Conservation (phyloP, 1,140 invertebrate species). For the Hesperophylax magnus region DNA sequence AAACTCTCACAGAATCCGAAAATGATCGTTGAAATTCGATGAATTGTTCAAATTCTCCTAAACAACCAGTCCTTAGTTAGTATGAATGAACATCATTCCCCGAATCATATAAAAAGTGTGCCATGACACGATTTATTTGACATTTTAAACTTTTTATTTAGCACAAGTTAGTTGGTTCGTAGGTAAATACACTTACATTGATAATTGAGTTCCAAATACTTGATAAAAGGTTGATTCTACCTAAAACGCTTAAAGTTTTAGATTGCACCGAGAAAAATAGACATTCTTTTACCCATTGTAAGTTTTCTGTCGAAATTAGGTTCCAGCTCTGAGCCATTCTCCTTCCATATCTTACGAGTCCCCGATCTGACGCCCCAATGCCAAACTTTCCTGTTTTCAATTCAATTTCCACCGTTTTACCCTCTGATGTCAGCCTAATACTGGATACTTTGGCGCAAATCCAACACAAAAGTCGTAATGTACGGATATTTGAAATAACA, state of each 20-base stretch:
- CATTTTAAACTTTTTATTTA: too few relatives aligned
- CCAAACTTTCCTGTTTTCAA: slow-evolving; percentile 36
- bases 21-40: too few relatives aligned
- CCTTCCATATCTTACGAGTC: neutral
- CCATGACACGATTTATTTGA: too few relatives aligned
- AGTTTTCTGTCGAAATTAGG: slow-evolving; percentile 9
- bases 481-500: slow-evolving; percentile 30
- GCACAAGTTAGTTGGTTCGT: too few relatives aligned
- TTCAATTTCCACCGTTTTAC: slow-evolving; percentile 39
- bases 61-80: too few relatives aligned
- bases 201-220: too few relatives aligned
- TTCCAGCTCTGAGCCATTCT: neutral
- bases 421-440: slow-evolving; percentile 22
- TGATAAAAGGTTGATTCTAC: too few relatives aligned
- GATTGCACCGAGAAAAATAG: slow-evolving; percentile 13
- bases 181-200: too few relatives aligned
- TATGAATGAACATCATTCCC: too few relatives aligned
- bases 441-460: slow-evolving; percentile 27
- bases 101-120: too few relatives aligned
- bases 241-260: neutral
- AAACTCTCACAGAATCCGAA: too few relatives aligned
- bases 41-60: too few relatives aligned
- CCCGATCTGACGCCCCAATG: slow-evolving; percentile 13
- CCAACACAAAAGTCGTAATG: slow-evolving; percentile 23
- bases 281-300: slow-evolving; percentile 20